A percentile compares a stretch with the other conserved stretches of the same genome.
These are phyloP conservation scores for Xerus inauris DNA, from an alignment of 2,113 vertebrate species.

Conservation along the genomic window DNA sequence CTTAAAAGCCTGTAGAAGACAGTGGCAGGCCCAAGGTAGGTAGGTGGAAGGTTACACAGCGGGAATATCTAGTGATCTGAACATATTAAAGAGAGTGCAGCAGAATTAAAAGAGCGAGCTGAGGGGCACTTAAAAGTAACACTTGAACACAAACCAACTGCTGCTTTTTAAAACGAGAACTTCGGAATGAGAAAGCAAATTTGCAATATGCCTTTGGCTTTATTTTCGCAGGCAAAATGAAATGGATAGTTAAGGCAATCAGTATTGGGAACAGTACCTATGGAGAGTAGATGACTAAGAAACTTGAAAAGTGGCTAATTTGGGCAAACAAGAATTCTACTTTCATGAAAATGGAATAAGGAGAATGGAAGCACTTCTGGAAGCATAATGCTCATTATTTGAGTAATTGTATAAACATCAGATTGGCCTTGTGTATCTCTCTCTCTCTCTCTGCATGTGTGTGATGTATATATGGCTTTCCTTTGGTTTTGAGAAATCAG, in stretches of 20 bases:
- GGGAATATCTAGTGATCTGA: conserved; percentile 82
- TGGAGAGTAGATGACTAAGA: not conserved
- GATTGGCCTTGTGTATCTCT: not conserved
- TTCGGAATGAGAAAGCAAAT: conserved; percentile 23
- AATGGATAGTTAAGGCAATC: not conserved
- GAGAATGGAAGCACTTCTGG: not conserved
- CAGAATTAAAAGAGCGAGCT: conserved; percentile 77
- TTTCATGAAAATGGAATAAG: not conserved
- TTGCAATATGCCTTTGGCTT: conserved; percentile 44
- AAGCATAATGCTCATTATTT: not conserved
- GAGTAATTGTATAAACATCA: conserved; percentile 14
- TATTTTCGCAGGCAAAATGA: conserved; percentile 56
- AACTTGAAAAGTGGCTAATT: not conserved
- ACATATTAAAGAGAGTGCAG: conserved; percentile 63
- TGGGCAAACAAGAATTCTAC: not conserved
- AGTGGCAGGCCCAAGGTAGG: conserved; percentile 58
- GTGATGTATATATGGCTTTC: not conserved
- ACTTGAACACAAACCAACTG: conserved; percentile 72
- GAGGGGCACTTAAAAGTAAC: conserved; percentile 66
- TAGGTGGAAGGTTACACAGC: conserved; percentile 82
- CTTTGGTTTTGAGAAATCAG: not conserved
- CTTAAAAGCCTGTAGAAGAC: conserved; percentile 66
- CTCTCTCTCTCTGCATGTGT: not conserved
- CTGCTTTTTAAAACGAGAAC: conserved; percentile 65
- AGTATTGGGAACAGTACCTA: not conserved